Percentiles rank a stretch among this genome's conserved stretches.
Conservation (phyloP, 2,797 vertebrate genomes). For the Sebastes umbrosus region DNA sequence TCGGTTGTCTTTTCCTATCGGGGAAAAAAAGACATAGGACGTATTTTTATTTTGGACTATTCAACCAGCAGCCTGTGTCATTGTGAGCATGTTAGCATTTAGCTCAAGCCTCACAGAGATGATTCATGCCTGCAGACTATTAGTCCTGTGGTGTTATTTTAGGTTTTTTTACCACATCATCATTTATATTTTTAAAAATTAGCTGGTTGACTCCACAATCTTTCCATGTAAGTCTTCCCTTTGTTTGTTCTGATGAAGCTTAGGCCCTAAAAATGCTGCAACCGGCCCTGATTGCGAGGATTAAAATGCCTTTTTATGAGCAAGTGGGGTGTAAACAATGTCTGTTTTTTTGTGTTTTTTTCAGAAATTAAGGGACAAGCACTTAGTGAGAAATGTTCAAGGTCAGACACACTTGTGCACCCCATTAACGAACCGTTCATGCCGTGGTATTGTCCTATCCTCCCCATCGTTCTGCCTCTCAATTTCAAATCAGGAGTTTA, state of each 20-base stretch:
- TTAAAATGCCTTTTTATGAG: background rate
- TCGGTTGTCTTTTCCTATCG: background rate
- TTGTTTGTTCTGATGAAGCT: background rate
- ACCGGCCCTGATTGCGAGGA: background rate
- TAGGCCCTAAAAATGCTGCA: background rate
- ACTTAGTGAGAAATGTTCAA: slow-evolving; percentile 15
- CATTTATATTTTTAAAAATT: background rate
- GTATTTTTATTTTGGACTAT: too few species aligned
- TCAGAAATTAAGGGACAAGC: background rate
- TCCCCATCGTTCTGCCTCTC: slow-evolving; percentile 66
- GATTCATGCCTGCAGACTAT: too few species aligned
- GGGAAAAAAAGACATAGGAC: too few species aligned
- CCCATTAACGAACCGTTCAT: slow-evolving; percentile 14
- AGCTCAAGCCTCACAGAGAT: background rate
- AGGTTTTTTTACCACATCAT: background rate
- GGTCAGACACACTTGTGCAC: slow-evolving; percentile 33
- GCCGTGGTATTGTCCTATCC: slow-evolving; percentile 24
- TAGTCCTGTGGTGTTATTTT: background rate
- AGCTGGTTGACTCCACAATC: background rate
- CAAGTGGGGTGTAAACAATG: background rate
- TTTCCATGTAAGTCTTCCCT: background rate
- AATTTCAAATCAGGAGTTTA: slow-evolving; percentile 70
- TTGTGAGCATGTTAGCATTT: background rate
- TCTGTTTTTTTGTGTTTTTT: background rate
- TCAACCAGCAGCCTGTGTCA: too few species aligned